Evolutionary conservation across 2,797 vertebrate species (phyloP).

Genomic region (Trichosurus vulpecula): DNA sequence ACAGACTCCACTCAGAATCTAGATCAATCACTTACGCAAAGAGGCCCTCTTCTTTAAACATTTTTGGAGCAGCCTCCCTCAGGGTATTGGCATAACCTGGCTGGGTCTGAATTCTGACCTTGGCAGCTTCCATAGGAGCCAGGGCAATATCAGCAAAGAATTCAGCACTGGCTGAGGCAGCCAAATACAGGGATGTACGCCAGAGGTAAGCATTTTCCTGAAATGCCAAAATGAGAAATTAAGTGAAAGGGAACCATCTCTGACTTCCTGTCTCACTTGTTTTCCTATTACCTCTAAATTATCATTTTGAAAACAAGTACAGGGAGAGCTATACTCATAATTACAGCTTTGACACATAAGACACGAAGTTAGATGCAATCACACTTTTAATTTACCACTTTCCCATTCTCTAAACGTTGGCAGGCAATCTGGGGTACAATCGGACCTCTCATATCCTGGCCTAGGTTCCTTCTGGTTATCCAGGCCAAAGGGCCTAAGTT

Average conservation of each 20-base stretch:
- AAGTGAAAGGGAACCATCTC: background rate
- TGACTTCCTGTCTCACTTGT: background rate
- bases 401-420: background rate
- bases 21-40: constrained; percentile 91
- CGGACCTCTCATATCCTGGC: background rate
- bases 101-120: constrained; percentile 98
- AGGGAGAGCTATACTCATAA: background rate
- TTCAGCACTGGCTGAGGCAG: constrained; percentile 96
- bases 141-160: constrained; percentile 98
- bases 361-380: background rate
- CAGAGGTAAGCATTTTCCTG: constrained; percentile 97
- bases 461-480: background rate
- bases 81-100: constrained; percentile 96
- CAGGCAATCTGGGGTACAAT: background rate
- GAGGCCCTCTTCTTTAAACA: constrained; percentile 94
- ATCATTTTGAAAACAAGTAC: constrained; percentile 1
- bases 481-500: background rate
- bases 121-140: constrained; percentile 98
- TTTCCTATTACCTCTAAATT: constrained; percentile 1
- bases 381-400: background rate
- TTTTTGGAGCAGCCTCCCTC: constrained; percentile 93
- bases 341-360: background rate
- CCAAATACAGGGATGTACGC: constrained; percentile 96
- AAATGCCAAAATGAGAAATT: constrained; percentile 62
- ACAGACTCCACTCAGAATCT: background rate